phyloP scores from a whole-genome alignment of 2,888 invertebrate species.

The Euplagia quadripunctaria region DNA sequence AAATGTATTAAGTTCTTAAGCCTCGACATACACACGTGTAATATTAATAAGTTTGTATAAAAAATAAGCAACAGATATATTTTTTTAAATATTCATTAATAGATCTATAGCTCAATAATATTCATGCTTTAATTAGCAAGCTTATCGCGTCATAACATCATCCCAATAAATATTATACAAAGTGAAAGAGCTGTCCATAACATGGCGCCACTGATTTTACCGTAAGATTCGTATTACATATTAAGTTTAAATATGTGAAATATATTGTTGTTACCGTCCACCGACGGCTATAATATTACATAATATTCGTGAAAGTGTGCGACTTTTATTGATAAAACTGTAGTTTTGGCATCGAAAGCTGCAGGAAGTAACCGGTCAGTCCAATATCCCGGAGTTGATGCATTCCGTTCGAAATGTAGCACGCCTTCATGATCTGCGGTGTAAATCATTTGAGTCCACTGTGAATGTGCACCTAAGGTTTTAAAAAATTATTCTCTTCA shows the following conservation, averaged over 20 bases:
- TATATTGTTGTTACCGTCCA: constrained; percentile 20
- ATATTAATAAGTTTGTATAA: no score
- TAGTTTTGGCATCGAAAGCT: constrained; percentile 18
- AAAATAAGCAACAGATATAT: no score
- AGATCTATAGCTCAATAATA: background rate
- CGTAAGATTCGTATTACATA: background rate
- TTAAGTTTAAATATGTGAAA: constrained; percentile 11
- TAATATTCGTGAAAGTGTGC: constrained; percentile 42
- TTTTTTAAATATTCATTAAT: no score
- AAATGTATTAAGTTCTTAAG: no score
- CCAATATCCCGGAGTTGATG: background rate
- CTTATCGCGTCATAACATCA: background rate
- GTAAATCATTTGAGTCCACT: constrained; percentile 29
- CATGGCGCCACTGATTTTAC: background rate
- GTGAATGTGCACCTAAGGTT: background rate
- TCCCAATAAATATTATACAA: no score
- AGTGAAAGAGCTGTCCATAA: background rate
- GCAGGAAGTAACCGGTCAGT: constrained; percentile 16
- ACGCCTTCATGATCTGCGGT: constrained; percentile 30
- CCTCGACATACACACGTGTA: no score
- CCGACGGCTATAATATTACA: constrained; percentile 4
- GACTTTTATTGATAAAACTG: constrained; percentile 24
- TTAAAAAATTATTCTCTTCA: no score
- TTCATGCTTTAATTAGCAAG: background rate
- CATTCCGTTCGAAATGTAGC: background rate